phyloP scores from a whole-genome alignment of 2,888 invertebrate genomes.

The Papilio demoleus region DNA sequence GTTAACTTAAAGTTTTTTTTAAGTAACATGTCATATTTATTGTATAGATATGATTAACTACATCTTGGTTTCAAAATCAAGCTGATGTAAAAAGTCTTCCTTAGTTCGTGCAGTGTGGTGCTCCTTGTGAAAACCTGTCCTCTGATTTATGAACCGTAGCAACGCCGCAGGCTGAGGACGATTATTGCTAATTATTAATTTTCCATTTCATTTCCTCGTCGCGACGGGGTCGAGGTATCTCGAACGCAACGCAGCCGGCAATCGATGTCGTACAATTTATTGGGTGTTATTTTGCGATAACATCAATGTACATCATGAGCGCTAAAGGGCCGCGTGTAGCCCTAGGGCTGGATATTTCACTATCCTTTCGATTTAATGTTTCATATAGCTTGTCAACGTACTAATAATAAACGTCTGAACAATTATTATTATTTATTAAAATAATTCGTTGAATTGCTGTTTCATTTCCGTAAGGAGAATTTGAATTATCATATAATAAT shows the following conservation, averaged over 20 bases:
- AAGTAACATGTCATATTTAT: too few species aligned
- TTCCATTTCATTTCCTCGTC: conserved; percentile 40
- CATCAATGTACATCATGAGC: background rate
- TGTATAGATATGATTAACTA: too few species aligned
- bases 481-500: background rate
- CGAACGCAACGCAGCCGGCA: conserved; percentile 25
- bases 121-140: conserved; percentile 33
- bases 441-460: background rate
- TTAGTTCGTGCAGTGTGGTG: background rate
- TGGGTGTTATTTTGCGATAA: conserved; percentile 30
- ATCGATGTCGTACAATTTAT: conserved; percentile 37
- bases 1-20: too few species aligned
- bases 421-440: background rate
- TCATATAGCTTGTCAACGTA: conserved; percentile 13
- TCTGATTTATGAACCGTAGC: conserved; percentile 38
- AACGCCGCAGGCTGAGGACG: conserved; percentile 35
- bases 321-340: background rate
- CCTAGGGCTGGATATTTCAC: background rate
- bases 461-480: background rate
- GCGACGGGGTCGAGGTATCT: background rate
- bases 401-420: conserved; percentile 9
- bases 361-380: conserved; percentile 2
- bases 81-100: background rate
- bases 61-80: background rate
- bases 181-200: conserved; percentile 42